Percentiles rank a stretch among this genome's conserved stretches.
Conservation (phyloP, 2,113 vertebrate species). For the Columba livia region DNA sequence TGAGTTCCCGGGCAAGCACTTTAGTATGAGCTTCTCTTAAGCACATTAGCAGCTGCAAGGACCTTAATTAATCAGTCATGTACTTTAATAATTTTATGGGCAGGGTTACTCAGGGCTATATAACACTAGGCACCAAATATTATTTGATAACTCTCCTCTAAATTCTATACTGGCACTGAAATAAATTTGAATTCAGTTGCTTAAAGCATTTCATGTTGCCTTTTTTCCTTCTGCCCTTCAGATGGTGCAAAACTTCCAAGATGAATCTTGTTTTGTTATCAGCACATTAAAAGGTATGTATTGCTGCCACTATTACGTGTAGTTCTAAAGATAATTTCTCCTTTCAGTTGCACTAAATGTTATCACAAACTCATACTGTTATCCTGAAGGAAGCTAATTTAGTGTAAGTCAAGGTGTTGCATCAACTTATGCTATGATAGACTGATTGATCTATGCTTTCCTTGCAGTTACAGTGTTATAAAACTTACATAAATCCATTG, state of each 20-base stretch:
- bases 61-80: not conserved
- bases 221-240: slow-evolving; percentile 67
- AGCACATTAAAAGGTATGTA: slow-evolving; percentile 87
- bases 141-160: not conserved
- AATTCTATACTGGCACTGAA: not conserved
- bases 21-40: not conserved
- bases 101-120: not conserved
- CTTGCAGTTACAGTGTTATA: not conserved
- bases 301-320: not conserved
- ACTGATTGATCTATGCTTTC: not conserved
- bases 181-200: not conserved
- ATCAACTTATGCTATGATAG: not conserved
- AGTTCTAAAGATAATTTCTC: not conserved
- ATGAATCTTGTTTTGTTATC: slow-evolving; percentile 91
- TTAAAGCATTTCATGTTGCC: not conserved
- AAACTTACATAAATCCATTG: not conserved
- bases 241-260: slow-evolving; percentile 95
- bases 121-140: not conserved
- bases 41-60: not conserved
- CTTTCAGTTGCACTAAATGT: not conserved
- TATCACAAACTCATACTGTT: not conserved
- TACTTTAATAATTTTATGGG: not conserved
- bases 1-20: not conserved
- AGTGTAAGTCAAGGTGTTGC: not conserved
- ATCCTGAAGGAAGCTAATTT: not conserved